Conservation (phyloP, 1,140 invertebrate species). For the Halotydeus destructor region DNA sequence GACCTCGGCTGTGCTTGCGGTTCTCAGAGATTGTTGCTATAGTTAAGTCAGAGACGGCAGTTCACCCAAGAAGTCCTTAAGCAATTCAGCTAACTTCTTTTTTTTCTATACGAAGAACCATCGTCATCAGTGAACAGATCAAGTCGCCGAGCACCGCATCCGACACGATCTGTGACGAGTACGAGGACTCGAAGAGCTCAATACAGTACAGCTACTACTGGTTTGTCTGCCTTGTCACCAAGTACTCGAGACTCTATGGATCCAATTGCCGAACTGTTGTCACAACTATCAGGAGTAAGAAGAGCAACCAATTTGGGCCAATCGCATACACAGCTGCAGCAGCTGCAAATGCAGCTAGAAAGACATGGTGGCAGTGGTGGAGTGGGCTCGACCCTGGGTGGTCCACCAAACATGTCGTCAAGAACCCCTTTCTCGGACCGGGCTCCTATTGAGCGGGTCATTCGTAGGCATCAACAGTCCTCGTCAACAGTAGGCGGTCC, state of each 20-base stretch:
- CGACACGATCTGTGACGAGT: slow-evolving; percentile 47
- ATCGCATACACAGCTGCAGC: slow-evolving; percentile 42
- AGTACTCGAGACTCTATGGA: slow-evolving; percentile 65
- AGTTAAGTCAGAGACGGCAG: too few species aligned
- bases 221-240: slow-evolving; percentile 48
- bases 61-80: too few species aligned
- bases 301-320: slow-evolving; percentile 33
- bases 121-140: slow-evolving; percentile 19
- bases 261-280: slow-evolving; percentile 74
- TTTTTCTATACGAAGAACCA: slow-evolving; percentile 6
- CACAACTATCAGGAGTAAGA: slow-evolving; percentile 70
- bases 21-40: too few species aligned
- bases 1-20: too few species aligned
- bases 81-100: too few species aligned
- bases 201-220: slow-evolving; percentile 64
- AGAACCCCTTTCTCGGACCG: slow-evolving; percentile 1
- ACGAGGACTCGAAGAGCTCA: slow-evolving; percentile 46
- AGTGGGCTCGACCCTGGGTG: too few species aligned
- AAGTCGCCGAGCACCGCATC: slow-evolving; percentile 62
- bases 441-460: slow-evolving; percentile 8
- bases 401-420: too few species aligned
- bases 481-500: slow-evolving; percentile 2
- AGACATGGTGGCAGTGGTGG: slow-evolving; percentile 63
- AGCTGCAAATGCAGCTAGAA: slow-evolving; percentile 75
- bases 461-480: slow-evolving; percentile 8